These are phyloP conservation scores for Heteromyza rotundicornis DNA, from an alignment of 2,888 invertebrate genomes.

Conservation along the genomic window DNA sequence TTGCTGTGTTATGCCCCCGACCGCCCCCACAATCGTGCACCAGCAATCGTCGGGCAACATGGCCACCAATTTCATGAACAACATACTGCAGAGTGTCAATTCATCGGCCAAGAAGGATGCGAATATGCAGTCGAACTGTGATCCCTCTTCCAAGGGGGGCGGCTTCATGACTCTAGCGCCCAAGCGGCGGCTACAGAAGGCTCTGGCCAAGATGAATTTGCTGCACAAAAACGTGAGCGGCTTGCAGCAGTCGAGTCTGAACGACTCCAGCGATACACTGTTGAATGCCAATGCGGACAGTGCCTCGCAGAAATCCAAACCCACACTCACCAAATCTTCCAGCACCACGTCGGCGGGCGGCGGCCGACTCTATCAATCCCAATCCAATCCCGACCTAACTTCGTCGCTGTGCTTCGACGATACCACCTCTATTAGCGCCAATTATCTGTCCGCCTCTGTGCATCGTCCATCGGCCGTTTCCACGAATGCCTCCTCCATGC, in stretches of 20 bases:
- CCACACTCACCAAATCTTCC: conserved; percentile 37
- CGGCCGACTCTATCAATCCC: conserved; percentile 75
- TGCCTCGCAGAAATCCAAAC: conserved; percentile 40
- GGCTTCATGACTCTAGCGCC: conserved; percentile 88
- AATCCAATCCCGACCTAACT: conserved; percentile 86
- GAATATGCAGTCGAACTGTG: conserved; percentile 41
- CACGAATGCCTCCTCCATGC: conserved; percentile 42
- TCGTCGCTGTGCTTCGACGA: conserved; percentile 75
- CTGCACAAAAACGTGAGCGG: conserved; percentile 50
- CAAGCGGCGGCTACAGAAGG: conserved; percentile 82
- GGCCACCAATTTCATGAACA: conserved; percentile 64
- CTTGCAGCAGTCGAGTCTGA: conserved; percentile 43
- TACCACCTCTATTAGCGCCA: conserved; percentile 67
- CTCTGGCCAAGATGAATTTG: conserved; percentile 88
- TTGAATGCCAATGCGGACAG: conserved; percentile 35
- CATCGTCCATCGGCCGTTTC: conserved; percentile 52
- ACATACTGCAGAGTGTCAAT: conserved; percentile 63
- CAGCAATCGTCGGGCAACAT: conserved; percentile 37
- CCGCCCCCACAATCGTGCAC: conserved; percentile 35
- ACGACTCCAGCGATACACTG: conserved; percentile 51
- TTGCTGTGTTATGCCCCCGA: conserved; percentile 56
- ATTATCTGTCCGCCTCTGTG: conserved; percentile 46
- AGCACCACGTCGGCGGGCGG: conserved; percentile 16
- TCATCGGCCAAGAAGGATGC: conserved; percentile 47
- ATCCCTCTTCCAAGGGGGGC: conserved; percentile 59